Conservation (phyloP, 2,888 invertebrate genomes). For the Tethea ocularis region DNA sequence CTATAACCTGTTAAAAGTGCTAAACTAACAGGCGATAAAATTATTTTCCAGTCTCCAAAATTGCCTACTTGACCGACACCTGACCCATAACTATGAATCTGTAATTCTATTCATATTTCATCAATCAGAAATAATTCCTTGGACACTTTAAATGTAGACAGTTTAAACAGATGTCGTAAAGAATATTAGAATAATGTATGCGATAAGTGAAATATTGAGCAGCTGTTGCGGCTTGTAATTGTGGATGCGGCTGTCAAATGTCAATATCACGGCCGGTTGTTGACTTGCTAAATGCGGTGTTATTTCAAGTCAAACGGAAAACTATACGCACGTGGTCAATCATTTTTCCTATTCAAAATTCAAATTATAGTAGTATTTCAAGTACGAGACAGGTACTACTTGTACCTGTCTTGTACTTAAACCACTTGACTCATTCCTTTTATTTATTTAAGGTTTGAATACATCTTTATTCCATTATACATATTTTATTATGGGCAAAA, state of each 20-base stretch:
- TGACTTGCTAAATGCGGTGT: background rate
- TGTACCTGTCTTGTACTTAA: too few relatives aligned
- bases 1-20: too few relatives aligned
- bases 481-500: too few relatives aligned
- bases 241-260: background rate
- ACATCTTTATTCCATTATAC: too few relatives aligned
- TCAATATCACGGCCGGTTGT: constrained; percentile 8
- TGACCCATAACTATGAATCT: background rate
- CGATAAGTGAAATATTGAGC: background rate
- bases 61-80: background rate
- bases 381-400: too few relatives aligned
- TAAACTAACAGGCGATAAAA: background rate
- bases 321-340: too few relatives aligned
- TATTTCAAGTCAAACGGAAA: background rate
- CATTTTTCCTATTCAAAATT: too few relatives aligned
- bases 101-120: background rate
- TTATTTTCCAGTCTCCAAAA: background rate
- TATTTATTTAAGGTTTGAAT: too few relatives aligned
- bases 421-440: too few relatives aligned
- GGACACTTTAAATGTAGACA: background rate
- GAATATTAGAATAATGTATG: background rate
- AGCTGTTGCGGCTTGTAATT: background rate
- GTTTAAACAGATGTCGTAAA: background rate
- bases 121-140: background rate
- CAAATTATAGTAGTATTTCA: too few relatives aligned